These are phyloP conservation scores for Camponotus vicinus DNA, from an alignment of 1,140 invertebrate species.

Conservation along the genomic window DNA sequence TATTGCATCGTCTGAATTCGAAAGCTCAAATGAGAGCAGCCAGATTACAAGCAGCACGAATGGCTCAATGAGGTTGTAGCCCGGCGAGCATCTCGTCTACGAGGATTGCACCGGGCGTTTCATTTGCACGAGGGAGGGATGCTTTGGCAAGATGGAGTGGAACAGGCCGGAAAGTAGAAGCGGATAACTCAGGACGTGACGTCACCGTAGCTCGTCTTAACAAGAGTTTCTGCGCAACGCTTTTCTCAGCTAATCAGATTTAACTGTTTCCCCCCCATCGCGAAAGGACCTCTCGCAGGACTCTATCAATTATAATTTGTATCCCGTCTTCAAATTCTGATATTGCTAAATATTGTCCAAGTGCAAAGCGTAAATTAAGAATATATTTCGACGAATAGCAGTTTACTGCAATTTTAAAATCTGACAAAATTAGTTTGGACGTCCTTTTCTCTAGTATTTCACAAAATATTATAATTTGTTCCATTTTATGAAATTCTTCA, in stretches of 20 bases:
- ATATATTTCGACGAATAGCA: neutral
- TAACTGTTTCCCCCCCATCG: conserved; percentile 55
- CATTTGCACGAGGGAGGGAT: conserved; percentile 55
- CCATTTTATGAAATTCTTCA: too few species aligned
- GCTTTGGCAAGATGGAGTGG: conserved; percentile 42
- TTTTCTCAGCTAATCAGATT: conserved; percentile 76
- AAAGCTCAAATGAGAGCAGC: conserved; percentile 49
- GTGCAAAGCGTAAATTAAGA: conserved; percentile 17
- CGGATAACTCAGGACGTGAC: conserved; percentile 73
- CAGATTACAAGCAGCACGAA: conserved; percentile 48
- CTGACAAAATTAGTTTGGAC: neutral
- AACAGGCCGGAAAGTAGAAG: conserved; percentile 51
- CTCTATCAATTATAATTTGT: conserved; percentile 43
- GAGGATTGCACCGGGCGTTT: conserved; percentile 68
- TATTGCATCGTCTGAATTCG: conserved; percentile 42
- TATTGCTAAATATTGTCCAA: conserved; percentile 40
- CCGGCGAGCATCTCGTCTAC: conserved; percentile 64
- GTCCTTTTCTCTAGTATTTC: too few species aligned
- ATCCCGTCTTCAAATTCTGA: conserved; percentile 17
- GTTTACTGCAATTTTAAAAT: neutral
- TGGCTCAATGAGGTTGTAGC: conserved; percentile 42
- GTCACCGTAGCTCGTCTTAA: conserved; percentile 72
- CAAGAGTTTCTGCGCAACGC: conserved; percentile 70
- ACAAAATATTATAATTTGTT: too few species aligned
- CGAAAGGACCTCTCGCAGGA: conserved; percentile 55